phyloP scores from a whole-genome alignment of 2,113 vertebrate species.

The Strix aluco region DNA sequence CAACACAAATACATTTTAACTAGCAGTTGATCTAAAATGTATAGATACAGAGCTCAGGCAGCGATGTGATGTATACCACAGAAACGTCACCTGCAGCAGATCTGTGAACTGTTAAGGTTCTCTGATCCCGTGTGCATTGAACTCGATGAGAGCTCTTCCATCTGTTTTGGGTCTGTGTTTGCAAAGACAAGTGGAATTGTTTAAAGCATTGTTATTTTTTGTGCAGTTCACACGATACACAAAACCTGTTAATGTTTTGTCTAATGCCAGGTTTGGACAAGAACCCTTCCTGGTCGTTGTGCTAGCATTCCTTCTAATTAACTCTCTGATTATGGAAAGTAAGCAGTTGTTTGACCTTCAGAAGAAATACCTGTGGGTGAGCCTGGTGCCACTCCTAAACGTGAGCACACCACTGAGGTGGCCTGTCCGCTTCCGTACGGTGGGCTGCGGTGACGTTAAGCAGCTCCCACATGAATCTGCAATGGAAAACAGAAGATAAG shows the following conservation, averaged over 20 bases:
- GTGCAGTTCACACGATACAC: neutral
- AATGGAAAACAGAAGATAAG: neutral
- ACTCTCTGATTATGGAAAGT: neutral
- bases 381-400: neutral
- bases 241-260: neutral
- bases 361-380: neutral
- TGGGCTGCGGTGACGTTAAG: neutral
- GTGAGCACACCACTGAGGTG: rapidly evolving
- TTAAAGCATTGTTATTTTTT: neutral
- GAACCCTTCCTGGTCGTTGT: neutral
- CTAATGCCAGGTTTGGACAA: neutral
- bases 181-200: neutral
- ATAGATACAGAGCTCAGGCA: neutral
- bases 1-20: neutral
- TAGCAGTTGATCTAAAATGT: neutral
- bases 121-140: neutral
- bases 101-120: neutral
- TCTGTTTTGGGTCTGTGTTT: neutral
- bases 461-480: neutral
- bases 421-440: rapidly evolving
- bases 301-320: neutral
- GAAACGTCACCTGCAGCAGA: neutral
- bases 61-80: neutral
- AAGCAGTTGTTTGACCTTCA: neutral
- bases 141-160: neutral